Conservation (phyloP, 2,113 vertebrate genomes). For the Sebastes fasciatus region DNA sequence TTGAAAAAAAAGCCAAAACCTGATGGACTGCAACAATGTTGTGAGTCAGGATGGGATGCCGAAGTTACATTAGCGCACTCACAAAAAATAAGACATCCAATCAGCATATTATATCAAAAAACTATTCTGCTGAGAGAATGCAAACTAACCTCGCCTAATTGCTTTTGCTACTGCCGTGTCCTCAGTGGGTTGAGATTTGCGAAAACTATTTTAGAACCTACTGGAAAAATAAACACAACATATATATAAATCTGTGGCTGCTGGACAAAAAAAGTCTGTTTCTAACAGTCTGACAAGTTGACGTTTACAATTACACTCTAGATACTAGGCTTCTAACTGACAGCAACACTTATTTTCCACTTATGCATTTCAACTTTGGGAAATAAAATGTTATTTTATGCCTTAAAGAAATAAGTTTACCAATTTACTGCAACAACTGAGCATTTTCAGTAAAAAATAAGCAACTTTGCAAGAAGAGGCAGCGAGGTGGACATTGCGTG, state of each 20-base stretch:
- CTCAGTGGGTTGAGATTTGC: background rate
- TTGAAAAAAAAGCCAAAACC: background rate
- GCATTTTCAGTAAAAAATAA: slow-evolving; percentile 1
- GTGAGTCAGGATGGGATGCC: background rate
- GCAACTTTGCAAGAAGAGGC: slow-evolving; percentile 1
- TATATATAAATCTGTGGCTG: background rate
- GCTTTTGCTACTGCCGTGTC: background rate
- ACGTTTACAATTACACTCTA: background rate
- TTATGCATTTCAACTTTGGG: background rate
- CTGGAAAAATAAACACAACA: background rate
- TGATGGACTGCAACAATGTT: background rate
- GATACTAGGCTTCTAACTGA: background rate
- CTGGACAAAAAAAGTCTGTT: background rate
- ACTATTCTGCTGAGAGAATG: background rate
- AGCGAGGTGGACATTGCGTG: background rate
- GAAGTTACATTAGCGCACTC: background rate
- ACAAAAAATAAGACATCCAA: background rate
- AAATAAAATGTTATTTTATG: background rate
- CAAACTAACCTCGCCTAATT: background rate
- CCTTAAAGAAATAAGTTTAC: background rate
- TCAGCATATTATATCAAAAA: slow-evolving; percentile 13
- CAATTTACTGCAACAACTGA: background rate
- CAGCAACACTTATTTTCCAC: background rate
- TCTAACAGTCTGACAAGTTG: background rate
- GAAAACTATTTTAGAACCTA: background rate